phyloP scores from a whole-genome alignment of 2,113 vertebrate species.

The Spheniscus mendiculus region DNA sequence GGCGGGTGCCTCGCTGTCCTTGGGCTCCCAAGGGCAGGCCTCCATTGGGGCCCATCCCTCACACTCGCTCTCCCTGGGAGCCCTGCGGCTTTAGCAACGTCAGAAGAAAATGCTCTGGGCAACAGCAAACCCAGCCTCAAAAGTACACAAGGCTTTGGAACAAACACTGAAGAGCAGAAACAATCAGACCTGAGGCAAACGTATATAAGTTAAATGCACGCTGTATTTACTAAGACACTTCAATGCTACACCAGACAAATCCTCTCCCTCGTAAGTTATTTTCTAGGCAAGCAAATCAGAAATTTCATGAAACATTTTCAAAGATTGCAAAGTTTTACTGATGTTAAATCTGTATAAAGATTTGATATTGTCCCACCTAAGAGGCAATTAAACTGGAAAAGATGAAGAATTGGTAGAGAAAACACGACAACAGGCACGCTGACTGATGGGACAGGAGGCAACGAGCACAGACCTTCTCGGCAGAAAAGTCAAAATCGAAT shows the following conservation, averaged over 20 bases:
- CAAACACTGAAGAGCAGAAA: background rate
- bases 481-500: background rate
- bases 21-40: background rate
- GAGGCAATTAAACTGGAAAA: background rate
- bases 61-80: rapidly evolving
- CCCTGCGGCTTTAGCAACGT: background rate
- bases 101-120: background rate
- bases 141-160: background rate
- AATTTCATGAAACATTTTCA: background rate
- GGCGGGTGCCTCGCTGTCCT: rapidly evolving
- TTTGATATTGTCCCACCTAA: background rate
- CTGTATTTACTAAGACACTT: background rate
- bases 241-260: background rate
- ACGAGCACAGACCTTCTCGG: rapidly evolving
- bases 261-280: background rate
- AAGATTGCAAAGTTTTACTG: background rate
- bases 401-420: background rate
- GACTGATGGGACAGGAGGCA: background rate
- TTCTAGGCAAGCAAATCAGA: background rate
- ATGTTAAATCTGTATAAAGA: background rate
- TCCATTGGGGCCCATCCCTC: rapidly evolving
- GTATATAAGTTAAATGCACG: background rate
- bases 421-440: background rate
- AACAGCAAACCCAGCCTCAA: background rate
- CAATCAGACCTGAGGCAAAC: background rate